These are phyloP conservation scores for Threskiornis aethiopicus DNA, from an alignment of 2,797 vertebrate genomes.

Conservation along the genomic window DNA sequence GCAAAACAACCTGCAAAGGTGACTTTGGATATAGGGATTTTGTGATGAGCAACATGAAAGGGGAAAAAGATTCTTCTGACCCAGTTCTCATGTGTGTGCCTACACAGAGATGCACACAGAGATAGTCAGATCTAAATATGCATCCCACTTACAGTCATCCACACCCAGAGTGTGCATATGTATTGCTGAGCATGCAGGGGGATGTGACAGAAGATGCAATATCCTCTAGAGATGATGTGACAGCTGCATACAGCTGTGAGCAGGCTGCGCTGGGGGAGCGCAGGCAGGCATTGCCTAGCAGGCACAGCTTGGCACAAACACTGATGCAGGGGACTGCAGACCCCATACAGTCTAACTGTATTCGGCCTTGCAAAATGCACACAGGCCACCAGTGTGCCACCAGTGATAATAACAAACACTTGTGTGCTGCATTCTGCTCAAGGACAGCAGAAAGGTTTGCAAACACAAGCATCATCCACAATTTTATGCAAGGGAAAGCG, in stretches of 20 bases:
- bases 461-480: not conserved
- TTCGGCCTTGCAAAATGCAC: not conserved
- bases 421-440: not conserved
- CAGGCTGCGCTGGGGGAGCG: not conserved
- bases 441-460: not conserved
- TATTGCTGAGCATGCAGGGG: not conserved
- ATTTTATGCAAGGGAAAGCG: not conserved
- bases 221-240: slow-evolving; percentile 34
- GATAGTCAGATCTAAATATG: not conserved
- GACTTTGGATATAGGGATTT: slow-evolving; percentile 11
- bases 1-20: slow-evolving; percentile 23
- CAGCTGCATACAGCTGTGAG: slow-evolving; percentile 10
- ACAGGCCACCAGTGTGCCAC: not conserved
- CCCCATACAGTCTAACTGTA: not conserved
- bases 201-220: not conserved
- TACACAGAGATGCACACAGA: not conserved
- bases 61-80: not conserved
- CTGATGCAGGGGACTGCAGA: not conserved
- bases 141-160: not conserved
- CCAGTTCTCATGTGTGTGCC: not conserved
- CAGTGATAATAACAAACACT: not conserved
- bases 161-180: not conserved
- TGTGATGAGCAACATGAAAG: not conserved
- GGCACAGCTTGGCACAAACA: not conserved
- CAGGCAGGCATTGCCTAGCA: not conserved